Base-by-base conservation (phyloP, 2,888 invertebrate genomes). In the Ptilodon capucinus region DNA sequence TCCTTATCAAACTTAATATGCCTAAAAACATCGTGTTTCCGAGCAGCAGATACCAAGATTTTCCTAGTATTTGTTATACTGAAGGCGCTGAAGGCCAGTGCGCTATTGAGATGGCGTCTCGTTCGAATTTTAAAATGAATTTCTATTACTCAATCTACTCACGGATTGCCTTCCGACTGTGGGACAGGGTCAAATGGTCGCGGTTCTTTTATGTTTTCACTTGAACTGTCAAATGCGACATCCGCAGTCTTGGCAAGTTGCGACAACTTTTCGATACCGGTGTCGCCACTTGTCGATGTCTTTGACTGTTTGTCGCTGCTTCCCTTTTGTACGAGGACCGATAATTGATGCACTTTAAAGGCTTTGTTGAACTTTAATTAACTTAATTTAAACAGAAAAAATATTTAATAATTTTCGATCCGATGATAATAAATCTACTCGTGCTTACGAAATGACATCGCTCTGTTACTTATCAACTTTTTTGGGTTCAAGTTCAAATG, bases 181-280 rank as follows among this genome's bases (percentile, higher is more conserved):
- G 55, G 54, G 50, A 56, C 60, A 47, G 60, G 64, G 53, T 71
- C 65, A 68, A 54, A 55, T 44, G 55, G 52, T 49, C 49, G 51
- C 40, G 44, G 38, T 48, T 51, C 61, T 53, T 58, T 64, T 63
- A 48, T 61, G 57, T 57, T 60, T 51, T 60, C 58, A 50, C 48
- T 57, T 11, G 53, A 52, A 44, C 47, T 54, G 41, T 55, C 61
- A 41, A 55, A 55, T 38, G 55, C 63, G 35, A 55, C 47, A 54
- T 65, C 64, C 53, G 59, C 48, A 52, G 57, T 60, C 68, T 73
- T 66, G 44, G 50, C 48, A 48, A 51, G 28, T 71, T 64, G 68
- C 52, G 56, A 62, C 60, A 71, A 48, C 41, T 54, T 42, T 25
- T 47, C 58, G 48, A 30, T 48, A 42, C 42, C 36, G 51, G 46